These are phyloP conservation scores for Choreutis nemorana DNA, from an alignment of 2,888 invertebrate genomes.

Conservation along the genomic window DNA sequence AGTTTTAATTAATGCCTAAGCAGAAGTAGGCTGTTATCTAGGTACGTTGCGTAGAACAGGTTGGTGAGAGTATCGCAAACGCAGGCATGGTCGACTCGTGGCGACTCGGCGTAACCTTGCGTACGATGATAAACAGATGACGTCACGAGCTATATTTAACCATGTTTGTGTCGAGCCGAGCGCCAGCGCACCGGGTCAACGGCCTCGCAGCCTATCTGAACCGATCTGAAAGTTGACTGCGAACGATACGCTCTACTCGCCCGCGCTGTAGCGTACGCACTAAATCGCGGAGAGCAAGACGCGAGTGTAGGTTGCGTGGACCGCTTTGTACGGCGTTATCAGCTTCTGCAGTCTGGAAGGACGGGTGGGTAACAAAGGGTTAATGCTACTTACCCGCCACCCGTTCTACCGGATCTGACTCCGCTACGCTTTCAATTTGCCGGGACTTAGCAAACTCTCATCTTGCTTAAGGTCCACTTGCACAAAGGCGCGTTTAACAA, in stretches of 20 bases:
- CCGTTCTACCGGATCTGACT: conserved; percentile 20
- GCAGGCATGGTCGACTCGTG: conserved; percentile 20
- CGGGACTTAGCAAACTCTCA: conserved; percentile 32
- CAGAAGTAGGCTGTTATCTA: no score
- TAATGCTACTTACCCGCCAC: conserved; percentile 26
- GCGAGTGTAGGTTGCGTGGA: conserved; percentile 24
- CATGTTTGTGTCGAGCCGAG: conserved; percentile 37
- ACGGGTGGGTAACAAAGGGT: conserved; percentile 28
- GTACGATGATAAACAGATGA: conserved; percentile 61
- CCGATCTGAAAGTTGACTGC: conserved; percentile 32
- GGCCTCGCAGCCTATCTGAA: conserved; percentile 34
- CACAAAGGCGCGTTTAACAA: conserved; percentile 34
- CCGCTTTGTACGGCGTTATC: conserved; percentile 38
- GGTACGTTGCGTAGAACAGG: not conserved
- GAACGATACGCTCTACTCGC: conserved; percentile 21
- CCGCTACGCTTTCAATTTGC: conserved; percentile 38
- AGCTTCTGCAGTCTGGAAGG: conserved; percentile 33
- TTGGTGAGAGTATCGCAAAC: no score
- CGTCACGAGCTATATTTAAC: conserved; percentile 53
- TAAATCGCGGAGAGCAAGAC: not conserved
- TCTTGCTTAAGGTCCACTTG: conserved; percentile 29
- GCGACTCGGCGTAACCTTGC: conserved; percentile 49
- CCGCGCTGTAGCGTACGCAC: conserved; percentile 20
- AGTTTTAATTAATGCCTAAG: no score
- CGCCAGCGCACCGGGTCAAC: conserved; percentile 44